Percentiles rank a stretch among this genome's conserved stretches.
These are phyloP conservation scores for Arothron firmamentum DNA, from an alignment of 2,113 vertebrate genomes.

Conservation along the genomic window DNA sequence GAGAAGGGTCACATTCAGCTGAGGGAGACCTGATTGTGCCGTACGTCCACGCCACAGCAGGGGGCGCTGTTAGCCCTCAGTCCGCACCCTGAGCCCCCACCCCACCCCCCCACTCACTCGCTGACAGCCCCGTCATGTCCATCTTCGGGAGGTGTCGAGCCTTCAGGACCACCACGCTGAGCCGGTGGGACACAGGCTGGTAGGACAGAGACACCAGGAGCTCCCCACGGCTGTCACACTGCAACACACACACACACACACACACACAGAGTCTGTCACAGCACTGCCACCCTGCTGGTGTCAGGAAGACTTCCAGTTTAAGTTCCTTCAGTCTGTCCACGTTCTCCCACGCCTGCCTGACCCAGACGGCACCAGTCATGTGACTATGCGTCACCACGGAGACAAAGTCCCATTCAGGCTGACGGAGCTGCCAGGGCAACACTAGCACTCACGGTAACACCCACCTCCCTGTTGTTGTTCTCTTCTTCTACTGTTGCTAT, in stretches of 20 bases:
- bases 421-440: neutral
- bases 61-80: too few relatives aligned
- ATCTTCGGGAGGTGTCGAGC: slow-evolving; percentile 94
- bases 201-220: slow-evolving; percentile 93
- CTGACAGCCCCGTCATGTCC: slow-evolving; percentile 96
- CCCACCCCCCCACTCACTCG: slow-evolving; percentile 78
- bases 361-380: neutral
- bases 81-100: too few relatives aligned
- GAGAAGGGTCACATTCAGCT: neutral
- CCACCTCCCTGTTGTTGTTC: too few relatives aligned
- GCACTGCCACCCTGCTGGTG: too few relatives aligned
- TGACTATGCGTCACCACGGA: too few relatives aligned
- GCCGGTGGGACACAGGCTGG: slow-evolving; percentile 91
- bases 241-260: slow-evolving; percentile 31
- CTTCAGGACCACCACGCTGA: slow-evolving; percentile 96
- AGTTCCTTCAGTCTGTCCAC: too few relatives aligned
- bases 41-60: too few relatives aligned
- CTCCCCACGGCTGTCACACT: slow-evolving; percentile 89
- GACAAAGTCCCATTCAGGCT: neutral
- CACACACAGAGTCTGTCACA: neutral
- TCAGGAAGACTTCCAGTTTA: too few relatives aligned
- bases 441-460: too few relatives aligned
- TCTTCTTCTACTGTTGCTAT: too few relatives aligned
- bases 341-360: too few relatives aligned
- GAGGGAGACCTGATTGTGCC: too few relatives aligned